Evolutionary conservation across 2,888 invertebrate genomes (phyloP).

Genomic region (Trachelus iudaicus): DNA sequence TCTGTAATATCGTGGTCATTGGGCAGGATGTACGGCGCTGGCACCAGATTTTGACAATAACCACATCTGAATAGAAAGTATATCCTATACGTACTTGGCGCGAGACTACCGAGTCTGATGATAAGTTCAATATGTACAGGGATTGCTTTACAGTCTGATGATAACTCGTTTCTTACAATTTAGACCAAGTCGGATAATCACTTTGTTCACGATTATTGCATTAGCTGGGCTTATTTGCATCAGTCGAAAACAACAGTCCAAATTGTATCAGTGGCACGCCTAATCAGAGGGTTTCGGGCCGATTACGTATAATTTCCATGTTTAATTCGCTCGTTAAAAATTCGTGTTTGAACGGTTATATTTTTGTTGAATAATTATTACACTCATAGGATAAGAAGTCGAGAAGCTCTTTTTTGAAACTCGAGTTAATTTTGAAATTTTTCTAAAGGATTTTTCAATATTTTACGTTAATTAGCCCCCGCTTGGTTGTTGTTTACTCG

Average conservation of each 20-base stretch:
- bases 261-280: background rate
- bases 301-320: background rate
- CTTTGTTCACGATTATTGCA: too few relatives aligned
- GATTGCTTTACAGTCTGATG: background rate
- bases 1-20: slow-evolving; percentile 34
- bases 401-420: background rate
- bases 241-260: background rate
- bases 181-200: background rate
- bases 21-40: background rate
- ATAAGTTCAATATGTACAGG: background rate
- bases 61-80: background rate
- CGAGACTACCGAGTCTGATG: too few relatives aligned
- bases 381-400: background rate
- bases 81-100: too few relatives aligned
- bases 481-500: slow-evolving; percentile 32
- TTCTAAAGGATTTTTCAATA: slow-evolving; percentile 12
- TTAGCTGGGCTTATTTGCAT: background rate
- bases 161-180: background rate
- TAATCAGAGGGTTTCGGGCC: too few relatives aligned
- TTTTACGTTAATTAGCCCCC: slow-evolving; percentile 43
- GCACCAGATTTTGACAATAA: background rate
- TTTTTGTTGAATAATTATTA: background rate
- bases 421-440: background rate
- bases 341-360: background rate
- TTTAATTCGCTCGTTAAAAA: background rate